Conservation (phyloP, 2,797 vertebrate genomes). For the Philypnodon macrostomus region DNA sequence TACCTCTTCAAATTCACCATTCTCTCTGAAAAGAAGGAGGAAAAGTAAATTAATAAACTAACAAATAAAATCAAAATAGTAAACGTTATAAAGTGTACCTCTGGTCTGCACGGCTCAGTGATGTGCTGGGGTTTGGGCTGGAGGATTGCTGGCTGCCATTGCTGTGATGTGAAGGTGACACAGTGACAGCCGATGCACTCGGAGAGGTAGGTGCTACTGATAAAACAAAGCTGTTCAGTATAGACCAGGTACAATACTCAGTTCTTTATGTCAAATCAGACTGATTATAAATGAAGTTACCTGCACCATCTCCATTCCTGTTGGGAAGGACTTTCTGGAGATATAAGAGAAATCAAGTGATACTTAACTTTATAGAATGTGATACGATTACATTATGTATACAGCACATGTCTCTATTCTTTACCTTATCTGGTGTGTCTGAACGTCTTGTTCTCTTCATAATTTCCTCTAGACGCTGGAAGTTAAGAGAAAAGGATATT, state of each 20-base stretch:
- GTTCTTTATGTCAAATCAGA: background rate
- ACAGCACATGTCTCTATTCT: accelerated
- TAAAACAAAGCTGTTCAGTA: conserved; percentile 1
- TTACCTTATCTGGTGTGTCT: conserved; percentile 85
- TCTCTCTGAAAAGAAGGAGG: conserved; percentile 87
- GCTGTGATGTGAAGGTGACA: conserved; percentile 38
- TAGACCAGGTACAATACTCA: background rate
- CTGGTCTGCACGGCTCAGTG: conserved; percentile 57
- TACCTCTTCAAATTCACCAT: conserved; percentile 92
- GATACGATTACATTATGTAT: too few relatives aligned
- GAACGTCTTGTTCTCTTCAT: conserved; percentile 95
- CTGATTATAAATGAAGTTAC: conserved; percentile 27
- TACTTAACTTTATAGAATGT: too few relatives aligned
- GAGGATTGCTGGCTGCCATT: conserved; percentile 50
- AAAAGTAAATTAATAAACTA: too few relatives aligned
- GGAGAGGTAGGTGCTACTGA: conserved; percentile 39
- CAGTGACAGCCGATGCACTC: conserved; percentile 52
- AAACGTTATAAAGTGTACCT: conserved; percentile 66
- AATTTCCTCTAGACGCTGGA: conserved; percentile 96
- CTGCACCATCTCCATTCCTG: conserved; percentile 81
- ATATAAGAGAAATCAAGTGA: conserved; percentile 8
- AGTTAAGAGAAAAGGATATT: background rate
- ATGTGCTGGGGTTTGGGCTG: conserved; percentile 18
- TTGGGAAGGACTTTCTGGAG: conserved; percentile 80
- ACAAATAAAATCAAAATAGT: too few relatives aligned